These are phyloP conservation scores for Heliconius congener DNA, from an alignment of 1,140 invertebrate species.

Conservation along the genomic window DNA sequence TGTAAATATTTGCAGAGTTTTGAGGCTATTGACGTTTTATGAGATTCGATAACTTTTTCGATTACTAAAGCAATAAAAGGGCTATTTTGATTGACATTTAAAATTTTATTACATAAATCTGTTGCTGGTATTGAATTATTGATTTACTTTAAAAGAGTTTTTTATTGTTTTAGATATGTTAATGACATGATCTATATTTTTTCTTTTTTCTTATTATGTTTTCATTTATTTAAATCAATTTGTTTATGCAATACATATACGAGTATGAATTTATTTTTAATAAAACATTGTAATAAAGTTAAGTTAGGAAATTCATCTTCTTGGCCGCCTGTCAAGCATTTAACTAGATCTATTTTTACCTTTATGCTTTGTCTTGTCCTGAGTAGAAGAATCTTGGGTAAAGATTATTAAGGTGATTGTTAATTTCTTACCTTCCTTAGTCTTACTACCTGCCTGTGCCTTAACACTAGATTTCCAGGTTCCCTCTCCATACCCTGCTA, in stretches of 20 bases:
- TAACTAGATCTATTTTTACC: too few relatives aligned
- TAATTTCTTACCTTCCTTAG: too few relatives aligned
- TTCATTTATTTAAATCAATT: too few relatives aligned
- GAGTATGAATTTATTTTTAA: neutral
- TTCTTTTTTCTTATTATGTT: too few relatives aligned
- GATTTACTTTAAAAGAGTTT: neutral
- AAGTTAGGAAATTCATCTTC: neutral
- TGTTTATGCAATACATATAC: too few relatives aligned
- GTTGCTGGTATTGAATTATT: neutral
- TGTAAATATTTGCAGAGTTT: conserved; percentile 30
- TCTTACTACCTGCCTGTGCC: too few relatives aligned
- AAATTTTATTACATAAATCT: neutral
- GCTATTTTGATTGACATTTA: conserved; percentile 22
- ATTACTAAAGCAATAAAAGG: conserved; percentile 28
- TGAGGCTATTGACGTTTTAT: conserved; percentile 28
- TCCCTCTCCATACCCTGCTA: too few relatives aligned
- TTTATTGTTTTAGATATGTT: neutral
- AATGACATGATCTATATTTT: neutral
- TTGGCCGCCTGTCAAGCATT: too few relatives aligned
- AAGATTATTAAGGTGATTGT: too few relatives aligned
- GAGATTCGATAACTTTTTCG: conserved; percentile 34
- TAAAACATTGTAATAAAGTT: conserved; percentile 7
- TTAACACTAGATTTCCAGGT: too few relatives aligned
- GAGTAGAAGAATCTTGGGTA: too few relatives aligned
- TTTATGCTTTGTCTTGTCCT: too few relatives aligned